These are phyloP conservation scores for Scaptomyza flava DNA, from an alignment of 2,888 invertebrate species.

Conservation along the genomic window DNA sequence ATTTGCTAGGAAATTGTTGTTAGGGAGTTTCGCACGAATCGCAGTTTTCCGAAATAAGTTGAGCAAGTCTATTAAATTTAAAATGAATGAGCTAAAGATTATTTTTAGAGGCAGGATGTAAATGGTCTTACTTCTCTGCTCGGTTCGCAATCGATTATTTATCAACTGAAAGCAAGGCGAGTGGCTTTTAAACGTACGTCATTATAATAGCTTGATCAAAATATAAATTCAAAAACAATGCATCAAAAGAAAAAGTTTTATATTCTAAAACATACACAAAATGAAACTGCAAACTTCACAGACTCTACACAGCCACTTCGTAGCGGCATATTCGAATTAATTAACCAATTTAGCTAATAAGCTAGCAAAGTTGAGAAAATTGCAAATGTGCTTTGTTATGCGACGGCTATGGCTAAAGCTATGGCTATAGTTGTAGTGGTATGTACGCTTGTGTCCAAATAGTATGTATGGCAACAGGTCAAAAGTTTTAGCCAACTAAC, in stretches of 20 bases:
- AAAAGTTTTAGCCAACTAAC: slow-evolving; percentile 59
- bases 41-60: too few species aligned
- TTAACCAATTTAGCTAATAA: slow-evolving; percentile 65
- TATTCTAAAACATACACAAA: not conserved
- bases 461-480: slow-evolving; percentile 63
- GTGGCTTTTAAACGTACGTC: not conserved
- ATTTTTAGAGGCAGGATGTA: too few species aligned
- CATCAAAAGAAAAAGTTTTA: slow-evolving; percentile 3
- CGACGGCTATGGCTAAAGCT: not conserved
- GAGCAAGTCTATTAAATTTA: too few species aligned
- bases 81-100: too few species aligned
- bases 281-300: not conserved
- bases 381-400: slow-evolving; percentile 27
- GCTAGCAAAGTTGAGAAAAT: slow-evolving; percentile 49
- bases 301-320: slow-evolving; percentile 4
- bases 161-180: too few species aligned
- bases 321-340: slow-evolving; percentile 60
- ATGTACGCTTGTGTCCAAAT: not conserved
- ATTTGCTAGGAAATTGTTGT: too few species aligned
- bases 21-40: too few species aligned
- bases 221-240: not conserved
- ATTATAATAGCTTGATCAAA: not conserved
- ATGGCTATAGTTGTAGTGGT: slow-evolving; percentile 5
- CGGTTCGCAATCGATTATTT: too few species aligned
- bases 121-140: too few species aligned